Conservation (phyloP, 2,797 vertebrate genomes). For the Heteromormyrus szaboi region DNA sequence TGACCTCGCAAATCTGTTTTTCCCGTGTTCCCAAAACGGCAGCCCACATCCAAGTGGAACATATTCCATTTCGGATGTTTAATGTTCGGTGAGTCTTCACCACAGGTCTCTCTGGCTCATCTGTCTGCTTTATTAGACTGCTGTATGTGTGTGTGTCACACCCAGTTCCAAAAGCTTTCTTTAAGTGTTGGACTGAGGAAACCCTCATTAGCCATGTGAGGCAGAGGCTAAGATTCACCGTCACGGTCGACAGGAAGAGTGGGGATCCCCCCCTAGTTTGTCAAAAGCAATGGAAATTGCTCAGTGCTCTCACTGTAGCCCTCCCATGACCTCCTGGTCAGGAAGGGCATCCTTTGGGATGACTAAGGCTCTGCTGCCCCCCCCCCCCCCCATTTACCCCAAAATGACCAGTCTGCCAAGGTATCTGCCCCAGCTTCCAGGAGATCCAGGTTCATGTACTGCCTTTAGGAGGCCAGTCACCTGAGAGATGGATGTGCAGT, state of each 20-base stretch:
- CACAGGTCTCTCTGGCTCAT: not conserved
- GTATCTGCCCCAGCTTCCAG: not conserved
- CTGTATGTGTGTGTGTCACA: not conserved
- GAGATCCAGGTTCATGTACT: not conserved
- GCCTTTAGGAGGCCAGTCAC: not conserved
- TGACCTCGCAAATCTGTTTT: conserved; percentile 6
- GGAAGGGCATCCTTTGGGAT: conserved; percentile 44
- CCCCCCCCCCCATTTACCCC: conserved; percentile 23
- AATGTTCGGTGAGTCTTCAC: not conserved
- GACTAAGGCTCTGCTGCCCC: conserved; percentile 48
- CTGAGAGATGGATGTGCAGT: not conserved
- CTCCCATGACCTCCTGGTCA: not conserved
- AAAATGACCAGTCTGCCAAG: conserved; percentile 10
- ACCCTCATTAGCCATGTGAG: not conserved
- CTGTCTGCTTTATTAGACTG: not conserved
- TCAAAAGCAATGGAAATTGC: not conserved
- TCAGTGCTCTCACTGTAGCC: conserved; percentile 13
- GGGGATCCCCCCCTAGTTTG: not conserved
- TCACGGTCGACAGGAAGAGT: not conserved
- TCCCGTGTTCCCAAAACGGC: not conserved
- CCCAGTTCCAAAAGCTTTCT: not conserved
- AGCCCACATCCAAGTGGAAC: not conserved
- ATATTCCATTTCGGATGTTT: not conserved
- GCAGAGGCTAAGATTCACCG: not conserved
- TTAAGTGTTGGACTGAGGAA: not conserved